Conservation (phyloP, 2,113 vertebrate species). For the Burhinus bistriatus region DNA sequence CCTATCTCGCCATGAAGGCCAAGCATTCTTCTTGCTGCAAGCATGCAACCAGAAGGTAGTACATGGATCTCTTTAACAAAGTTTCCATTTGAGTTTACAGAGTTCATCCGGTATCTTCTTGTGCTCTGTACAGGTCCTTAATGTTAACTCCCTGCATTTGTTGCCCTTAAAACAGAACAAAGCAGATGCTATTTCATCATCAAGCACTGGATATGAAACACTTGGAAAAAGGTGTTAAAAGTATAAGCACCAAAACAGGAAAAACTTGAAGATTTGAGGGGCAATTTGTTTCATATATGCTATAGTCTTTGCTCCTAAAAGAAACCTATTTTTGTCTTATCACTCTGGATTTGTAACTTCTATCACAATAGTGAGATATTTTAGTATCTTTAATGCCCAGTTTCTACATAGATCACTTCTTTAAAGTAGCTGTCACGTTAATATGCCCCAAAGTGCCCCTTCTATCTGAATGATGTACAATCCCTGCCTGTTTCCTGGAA, state of each 20-base stretch:
- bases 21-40: neutral
- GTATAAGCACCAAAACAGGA: neutral
- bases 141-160: neutral
- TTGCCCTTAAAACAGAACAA: neutral
- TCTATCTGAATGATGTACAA: neutral
- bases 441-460: neutral
- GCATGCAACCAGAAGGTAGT: neutral
- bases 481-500: neutral
- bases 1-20: accelerated
- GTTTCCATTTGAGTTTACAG: neutral
- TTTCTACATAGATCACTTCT: neutral
- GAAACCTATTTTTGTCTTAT: neutral
- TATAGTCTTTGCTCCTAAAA: neutral
- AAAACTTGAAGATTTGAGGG: neutral
- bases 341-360: neutral
- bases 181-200: neutral
- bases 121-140: neutral
- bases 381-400: neutral
- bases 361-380: neutral
- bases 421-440: neutral
- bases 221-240: neutral
- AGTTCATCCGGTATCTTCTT: neutral
- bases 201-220: neutral
- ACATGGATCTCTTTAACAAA: neutral
- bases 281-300: neutral